Conservation (phyloP, 2,113 vertebrate species). For the Chaetodon auriga region DNA sequence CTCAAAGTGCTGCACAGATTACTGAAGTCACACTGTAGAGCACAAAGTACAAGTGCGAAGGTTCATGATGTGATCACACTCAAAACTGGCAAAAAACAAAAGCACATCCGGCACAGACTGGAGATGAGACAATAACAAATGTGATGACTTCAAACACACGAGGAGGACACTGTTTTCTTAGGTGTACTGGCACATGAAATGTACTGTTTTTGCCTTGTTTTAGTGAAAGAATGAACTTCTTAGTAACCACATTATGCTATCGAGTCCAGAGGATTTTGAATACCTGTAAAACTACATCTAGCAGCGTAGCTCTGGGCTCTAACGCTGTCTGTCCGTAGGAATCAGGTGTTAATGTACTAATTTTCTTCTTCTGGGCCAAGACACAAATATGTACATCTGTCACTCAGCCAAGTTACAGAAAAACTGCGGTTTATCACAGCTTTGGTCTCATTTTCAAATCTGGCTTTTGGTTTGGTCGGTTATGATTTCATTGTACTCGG, state of each 20-base stretch:
- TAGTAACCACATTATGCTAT: neutral
- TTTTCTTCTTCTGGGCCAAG: neutral
- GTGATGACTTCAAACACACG: neutral
- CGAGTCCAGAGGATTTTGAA: neutral
- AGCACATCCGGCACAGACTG: neutral
- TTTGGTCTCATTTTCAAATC: too few species aligned
- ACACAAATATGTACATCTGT: too few species aligned
- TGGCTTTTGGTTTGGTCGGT: too few species aligned
- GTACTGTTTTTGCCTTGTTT: constrained; percentile 51
- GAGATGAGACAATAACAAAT: neutral
- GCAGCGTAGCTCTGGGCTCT: too few species aligned
- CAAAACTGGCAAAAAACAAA: neutral
- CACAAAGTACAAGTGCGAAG: neutral
- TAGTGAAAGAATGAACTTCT: constrained; percentile 13
- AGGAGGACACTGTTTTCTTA: neutral
- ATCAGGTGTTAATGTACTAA: neutral
- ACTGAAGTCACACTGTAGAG: constrained; percentile 72
- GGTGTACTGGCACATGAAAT: constrained; percentile 28
- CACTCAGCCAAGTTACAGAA: too few species aligned
- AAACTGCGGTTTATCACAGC: too few species aligned
- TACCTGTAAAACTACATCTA: neutral
- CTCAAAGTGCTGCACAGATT: constrained; percentile 34
- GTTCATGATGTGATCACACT: constrained; percentile 24
- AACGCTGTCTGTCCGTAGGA: neutral
- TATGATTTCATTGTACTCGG: too few species aligned